phyloP scores from a whole-genome alignment of 2,113 vertebrate species.

The Ia io region DNA sequence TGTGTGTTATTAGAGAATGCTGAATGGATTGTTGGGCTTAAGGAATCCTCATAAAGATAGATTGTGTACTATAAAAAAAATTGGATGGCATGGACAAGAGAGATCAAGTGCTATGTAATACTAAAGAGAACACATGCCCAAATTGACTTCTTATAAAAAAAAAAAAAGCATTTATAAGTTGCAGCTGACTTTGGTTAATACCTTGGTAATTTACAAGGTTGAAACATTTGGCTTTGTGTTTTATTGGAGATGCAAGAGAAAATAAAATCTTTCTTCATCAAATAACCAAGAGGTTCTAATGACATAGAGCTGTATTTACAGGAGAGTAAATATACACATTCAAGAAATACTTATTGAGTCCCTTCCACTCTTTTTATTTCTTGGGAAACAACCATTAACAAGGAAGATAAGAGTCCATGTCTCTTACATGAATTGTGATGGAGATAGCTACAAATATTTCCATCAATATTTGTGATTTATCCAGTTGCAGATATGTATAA shows the following conservation, averaged over 20 bases:
- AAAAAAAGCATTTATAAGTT: constrained; percentile 42
- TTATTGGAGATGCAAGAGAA: constrained; percentile 53
- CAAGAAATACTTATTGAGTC: not conserved
- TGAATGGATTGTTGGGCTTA: constrained; percentile 15
- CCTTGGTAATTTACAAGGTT: constrained; percentile 60
- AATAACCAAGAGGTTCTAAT: constrained; percentile 11
- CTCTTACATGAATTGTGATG: not conserved
- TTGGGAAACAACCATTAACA: not conserved
- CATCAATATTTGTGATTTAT: not conserved
- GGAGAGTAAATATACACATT: not conserved
- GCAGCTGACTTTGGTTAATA: constrained; percentile 65
- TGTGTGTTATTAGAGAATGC: constrained; percentile 8
- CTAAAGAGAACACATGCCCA: constrained; percentile 24
- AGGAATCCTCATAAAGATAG: constrained; percentile 53
- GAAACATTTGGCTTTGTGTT: constrained; percentile 41
- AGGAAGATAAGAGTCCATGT: not conserved
- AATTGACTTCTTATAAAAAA: constrained; percentile 48
- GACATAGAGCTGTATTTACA: not conserved
- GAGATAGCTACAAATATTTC: constrained; percentile 6
- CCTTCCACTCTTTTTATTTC: not conserved
- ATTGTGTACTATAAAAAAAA: constrained; percentile 46
- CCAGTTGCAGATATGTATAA: not conserved
- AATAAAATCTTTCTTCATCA: constrained; percentile 22
- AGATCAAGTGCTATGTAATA: constrained; percentile 43
- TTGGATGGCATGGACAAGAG: constrained; percentile 21